Conservation (phyloP, 2,113 vertebrate species). For the Xenopus laevis region DNA sequence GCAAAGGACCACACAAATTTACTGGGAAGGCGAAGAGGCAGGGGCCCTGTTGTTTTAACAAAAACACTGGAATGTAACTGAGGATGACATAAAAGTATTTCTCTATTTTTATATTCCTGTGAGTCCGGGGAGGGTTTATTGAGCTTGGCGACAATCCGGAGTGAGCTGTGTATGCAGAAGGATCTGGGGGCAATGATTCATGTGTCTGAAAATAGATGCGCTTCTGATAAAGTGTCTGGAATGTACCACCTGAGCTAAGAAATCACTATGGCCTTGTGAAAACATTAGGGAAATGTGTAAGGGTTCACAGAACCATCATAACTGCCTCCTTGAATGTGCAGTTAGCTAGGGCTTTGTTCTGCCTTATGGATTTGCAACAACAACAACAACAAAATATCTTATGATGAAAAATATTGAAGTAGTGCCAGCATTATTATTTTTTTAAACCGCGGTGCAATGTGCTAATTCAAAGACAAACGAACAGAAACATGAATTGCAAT, state of each 20-base stretch:
- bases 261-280: conserved; percentile 27
- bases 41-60: conserved; percentile 13
- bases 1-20: conserved; percentile 57
- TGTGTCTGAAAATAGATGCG: conserved; percentile 11
- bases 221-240: conserved; percentile 41
- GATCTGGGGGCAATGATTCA: conserved; percentile 3
- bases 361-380: no score
- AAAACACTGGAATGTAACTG: conserved; percentile 31
- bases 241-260: conserved; percentile 46
- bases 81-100: conserved; percentile 23
- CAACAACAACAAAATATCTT: no score
- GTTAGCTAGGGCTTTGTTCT: background rate
- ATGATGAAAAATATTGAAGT: no score
- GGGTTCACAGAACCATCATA: background rate
- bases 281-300: conserved; percentile 17
- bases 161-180: conserved; percentile 13
- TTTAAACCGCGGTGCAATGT: no score
- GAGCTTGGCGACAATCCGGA: conserved; percentile 26
- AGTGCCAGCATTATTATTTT: no score
- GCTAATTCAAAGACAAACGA: no score
- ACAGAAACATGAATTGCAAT: no score
- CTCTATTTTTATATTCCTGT: conserved; percentile 40
- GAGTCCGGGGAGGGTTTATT: conserved; percentile 27
- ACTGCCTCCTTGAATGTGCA: background rate
- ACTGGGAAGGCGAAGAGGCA: conserved; percentile 1